Base-by-base conservation (phyloP, 1,140 invertebrate species). In the Danaus melanippus region DNA sequence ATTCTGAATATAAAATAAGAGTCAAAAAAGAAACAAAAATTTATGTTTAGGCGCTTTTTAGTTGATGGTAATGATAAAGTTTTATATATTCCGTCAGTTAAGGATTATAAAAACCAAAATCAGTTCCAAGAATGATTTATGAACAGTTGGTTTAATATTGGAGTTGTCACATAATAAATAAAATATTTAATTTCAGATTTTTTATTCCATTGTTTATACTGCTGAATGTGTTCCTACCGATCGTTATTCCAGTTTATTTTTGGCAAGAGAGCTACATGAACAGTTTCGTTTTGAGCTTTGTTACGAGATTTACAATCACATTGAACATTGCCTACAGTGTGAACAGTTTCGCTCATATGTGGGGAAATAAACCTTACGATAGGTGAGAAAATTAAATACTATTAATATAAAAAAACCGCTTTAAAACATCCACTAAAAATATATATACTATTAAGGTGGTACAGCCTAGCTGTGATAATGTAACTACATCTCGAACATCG, bases 311-410 rank as follows among this genome's bases (percentile, higher is more conserved):
- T 79, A 92, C 91, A 45, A 87, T 93, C 32, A 95, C 92, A 0
- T 89, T 98, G 0, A 96, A 99, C 75, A 93, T 95, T 59, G 97
- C 96, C 0, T 98, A 96, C 90, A 92, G 93, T 59, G 96, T 98
- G 4, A 98, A 98, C 79, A 96, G 95, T 73, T 92, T 95, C 10
- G 96, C 96, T 0, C 96, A 98, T 76, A 91, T 96, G 88, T 96
- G 92, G 88, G 97, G 97, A 15, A 90, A 92, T 60, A 92, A 92
- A 68, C 96, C 96, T 1, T 98, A 97, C 74, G 96, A 98, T 78
- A 92, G 93, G 95, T 94, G 84, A 84, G 82, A 51, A 47, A 11
- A 61, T 10, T 15, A 42, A 53, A 21, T 54, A 42, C 42, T 15
- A 21, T 17, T n/a, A 11, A 53, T 40, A 12, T 32, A 32, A 45